Conservation (phyloP, 2,797 vertebrate species). For the Sardinella longiceps region DNA sequence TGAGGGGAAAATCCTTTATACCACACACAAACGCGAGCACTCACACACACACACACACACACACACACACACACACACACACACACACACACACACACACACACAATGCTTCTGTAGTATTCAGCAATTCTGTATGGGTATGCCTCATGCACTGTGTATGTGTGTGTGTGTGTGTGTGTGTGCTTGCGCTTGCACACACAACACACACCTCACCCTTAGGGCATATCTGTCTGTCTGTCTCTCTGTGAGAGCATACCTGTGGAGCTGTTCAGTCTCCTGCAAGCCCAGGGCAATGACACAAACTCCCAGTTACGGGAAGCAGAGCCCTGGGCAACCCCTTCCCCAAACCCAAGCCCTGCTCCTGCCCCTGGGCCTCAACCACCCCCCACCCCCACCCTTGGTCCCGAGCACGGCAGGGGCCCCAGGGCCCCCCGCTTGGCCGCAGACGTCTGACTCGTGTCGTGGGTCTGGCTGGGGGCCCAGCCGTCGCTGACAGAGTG, state of each 20-base stretch:
- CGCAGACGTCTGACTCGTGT: conserved; percentile 21
- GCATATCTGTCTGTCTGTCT: not conserved
- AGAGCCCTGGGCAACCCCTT: not conserved
- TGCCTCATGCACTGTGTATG: conserved; percentile 27
- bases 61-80: conserved; percentile 37
- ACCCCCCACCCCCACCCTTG: not conserved
- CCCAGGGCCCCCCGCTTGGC: not conserved
- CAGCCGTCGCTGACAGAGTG: not conserved
- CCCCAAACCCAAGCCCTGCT: not conserved
- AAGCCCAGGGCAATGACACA: conserved; percentile 13
- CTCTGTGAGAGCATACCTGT: conserved; percentile 28
- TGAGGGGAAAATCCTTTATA: conserved; percentile 40
- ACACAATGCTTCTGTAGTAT: conserved; percentile 31
- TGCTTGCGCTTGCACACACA: not conserved
- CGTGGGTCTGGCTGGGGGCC: not conserved
- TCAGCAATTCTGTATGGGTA: not conserved
- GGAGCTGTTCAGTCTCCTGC: conserved; percentile 29
- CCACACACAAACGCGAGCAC: too few species aligned
- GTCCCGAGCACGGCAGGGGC: not conserved
- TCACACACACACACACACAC: conserved; percentile 36
- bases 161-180: not conserved
- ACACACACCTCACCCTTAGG: not conserved
- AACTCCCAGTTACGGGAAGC: conserved; percentile 29
- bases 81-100: conserved; percentile 34
- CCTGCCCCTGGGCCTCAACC: not conserved